Evolutionary conservation across 2,797 vertebrate genomes (phyloP).

Genomic region (Myoxocephalus aenaeus): DNA sequence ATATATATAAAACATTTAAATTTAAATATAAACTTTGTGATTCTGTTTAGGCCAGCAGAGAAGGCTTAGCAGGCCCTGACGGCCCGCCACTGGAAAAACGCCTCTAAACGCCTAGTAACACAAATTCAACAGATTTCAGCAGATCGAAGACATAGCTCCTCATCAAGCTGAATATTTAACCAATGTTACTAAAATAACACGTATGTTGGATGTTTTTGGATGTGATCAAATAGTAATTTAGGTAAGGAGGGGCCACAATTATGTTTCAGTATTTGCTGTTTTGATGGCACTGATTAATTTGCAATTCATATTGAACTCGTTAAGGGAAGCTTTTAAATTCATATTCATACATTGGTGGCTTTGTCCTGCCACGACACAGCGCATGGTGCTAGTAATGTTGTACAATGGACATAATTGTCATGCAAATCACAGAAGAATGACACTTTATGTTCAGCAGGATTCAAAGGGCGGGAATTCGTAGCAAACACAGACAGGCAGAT

Average conservation of each 20-base stretch:
- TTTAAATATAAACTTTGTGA: too few species aligned
- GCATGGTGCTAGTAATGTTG: constrained; percentile 64
- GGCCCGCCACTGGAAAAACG: too few species aligned
- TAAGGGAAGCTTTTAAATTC: constrained; percentile 68
- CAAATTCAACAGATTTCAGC: too few species aligned
- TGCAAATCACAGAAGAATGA: constrained; percentile 67
- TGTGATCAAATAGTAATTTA: not conserved
- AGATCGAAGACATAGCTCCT: too few species aligned
- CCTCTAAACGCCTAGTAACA: too few species aligned
- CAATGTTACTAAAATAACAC: too few species aligned
- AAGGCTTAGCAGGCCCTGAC: too few species aligned
- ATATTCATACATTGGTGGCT: constrained; percentile 65
- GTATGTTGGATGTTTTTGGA: not conserved
- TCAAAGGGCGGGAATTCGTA: constrained; percentile 22
- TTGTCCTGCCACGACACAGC: constrained; percentile 58
- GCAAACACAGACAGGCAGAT: constrained; percentile 1
- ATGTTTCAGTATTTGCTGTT: constrained; percentile 61
- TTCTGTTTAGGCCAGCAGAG: too few species aligned
- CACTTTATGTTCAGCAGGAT: constrained; percentile 48
- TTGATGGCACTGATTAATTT: constrained; percentile 64
- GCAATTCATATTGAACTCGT: constrained; percentile 71
- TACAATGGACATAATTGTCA: constrained; percentile 66
- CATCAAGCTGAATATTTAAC: too few species aligned
- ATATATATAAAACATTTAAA: too few species aligned
- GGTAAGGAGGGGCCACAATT: not conserved